Base-by-base conservation (phyloP, 2,888 invertebrate species). In the Drosophila antonietae region DNA sequence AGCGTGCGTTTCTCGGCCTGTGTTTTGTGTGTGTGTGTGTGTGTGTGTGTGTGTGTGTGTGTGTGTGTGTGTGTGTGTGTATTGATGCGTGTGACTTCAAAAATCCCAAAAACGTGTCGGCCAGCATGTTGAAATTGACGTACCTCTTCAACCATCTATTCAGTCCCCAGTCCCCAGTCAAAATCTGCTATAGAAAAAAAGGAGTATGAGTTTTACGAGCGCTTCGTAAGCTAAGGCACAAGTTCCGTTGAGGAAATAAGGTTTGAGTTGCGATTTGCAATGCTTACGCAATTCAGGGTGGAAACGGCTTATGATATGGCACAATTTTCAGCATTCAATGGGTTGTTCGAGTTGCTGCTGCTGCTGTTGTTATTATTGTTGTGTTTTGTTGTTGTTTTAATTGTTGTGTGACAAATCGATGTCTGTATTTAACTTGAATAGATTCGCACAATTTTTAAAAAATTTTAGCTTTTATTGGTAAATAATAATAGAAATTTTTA, bases 31-130 rank as follows among this genome's bases (percentile, higher is more conserved):
- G 47, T 63, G 51, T 51, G 65, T 52, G 46, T 58, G 61, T n/a
- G 59, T 33, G 52, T 28, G 57, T n/a, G n/a, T n/a, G n/a, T 60
- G 35, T 33, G 63, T 73, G 47, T 63, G 51, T 60, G 35, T 33
- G 63, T 73, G 47, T 63, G 51, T 60, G 35, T 33, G 63, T 73
- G 47, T 63, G 51, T 51, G 31, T 33, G 62, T 39, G 61, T 72
- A 58, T 75, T 87, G 87, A 73, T 81, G 87, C 85, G 87, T 87
- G 82, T 87, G 85, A 87, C 88, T 86, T 87, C 81, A 83, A 86
- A 90, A 90, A 90, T 90, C 91, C 88, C 76, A 80, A 89, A 91
- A 91, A 91, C 90, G 91, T 91, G 91, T 87, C 89, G 76, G 86
- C 80, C 91, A 79, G 83, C 88, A 90, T 83, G 90, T 85, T 89